Percentiles rank a stretch among this genome's conserved stretches.
These are phyloP conservation scores for Artemisiospiza belli DNA, from an alignment of 2,113 vertebrate species.

Conservation along the genomic window DNA sequence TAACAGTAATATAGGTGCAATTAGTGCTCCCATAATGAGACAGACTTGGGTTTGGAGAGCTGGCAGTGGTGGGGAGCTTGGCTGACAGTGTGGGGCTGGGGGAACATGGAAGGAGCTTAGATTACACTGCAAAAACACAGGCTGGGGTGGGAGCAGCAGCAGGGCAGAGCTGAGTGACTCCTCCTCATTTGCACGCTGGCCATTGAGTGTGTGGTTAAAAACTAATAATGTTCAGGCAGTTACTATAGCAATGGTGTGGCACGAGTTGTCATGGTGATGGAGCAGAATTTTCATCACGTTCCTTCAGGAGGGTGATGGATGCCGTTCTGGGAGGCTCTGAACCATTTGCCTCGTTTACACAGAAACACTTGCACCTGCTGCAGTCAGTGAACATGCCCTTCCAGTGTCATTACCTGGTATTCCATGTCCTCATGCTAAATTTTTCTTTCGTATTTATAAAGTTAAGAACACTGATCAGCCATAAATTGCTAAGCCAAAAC, in stretches of 20 bases:
- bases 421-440: neutral
- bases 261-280: constrained; percentile 72
- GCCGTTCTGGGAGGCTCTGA: constrained; percentile 27
- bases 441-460: neutral
- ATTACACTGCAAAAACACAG: neutral
- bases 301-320: constrained; percentile 39
- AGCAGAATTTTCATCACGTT: constrained; percentile 32
- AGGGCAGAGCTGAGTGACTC: neutral
- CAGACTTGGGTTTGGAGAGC: neutral
- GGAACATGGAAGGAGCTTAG: neutral
- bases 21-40: neutral
- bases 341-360: neutral
- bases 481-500: neutral
- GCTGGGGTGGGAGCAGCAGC: neutral
- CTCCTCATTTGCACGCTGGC: neutral
- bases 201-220: constrained; percentile 27
- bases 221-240: constrained; percentile 57
- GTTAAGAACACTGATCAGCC: neutral
- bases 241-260: constrained; percentile 71
- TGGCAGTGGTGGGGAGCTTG: neutral
- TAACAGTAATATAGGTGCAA: neutral
- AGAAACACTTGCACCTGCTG: neutral
- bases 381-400: neutral
- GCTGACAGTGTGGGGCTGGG: accelerated
- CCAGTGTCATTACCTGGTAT: neutral